Conservation (phyloP, 2,888 invertebrate genomes). For the Ceriagrion tenellum region DNA sequence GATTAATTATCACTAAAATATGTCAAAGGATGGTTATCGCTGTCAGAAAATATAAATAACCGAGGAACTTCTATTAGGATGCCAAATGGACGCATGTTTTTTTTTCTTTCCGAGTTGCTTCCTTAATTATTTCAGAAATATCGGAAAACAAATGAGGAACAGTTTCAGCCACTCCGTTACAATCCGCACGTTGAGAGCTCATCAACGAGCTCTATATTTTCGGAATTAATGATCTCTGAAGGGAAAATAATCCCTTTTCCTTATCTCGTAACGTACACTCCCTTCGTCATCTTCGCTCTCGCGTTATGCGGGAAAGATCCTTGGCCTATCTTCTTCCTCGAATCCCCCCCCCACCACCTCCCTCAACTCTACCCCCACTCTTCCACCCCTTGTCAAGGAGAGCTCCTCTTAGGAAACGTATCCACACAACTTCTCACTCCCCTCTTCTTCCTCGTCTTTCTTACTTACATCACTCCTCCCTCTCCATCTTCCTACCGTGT, state of each 20-base stretch:
- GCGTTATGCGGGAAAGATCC: not conserved
- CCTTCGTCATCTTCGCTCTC: slow-evolving; percentile 41
- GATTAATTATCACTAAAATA: not conserved
- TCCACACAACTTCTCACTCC: not conserved
- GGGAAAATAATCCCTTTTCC: slow-evolving; percentile 48
- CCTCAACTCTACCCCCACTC: not conserved
- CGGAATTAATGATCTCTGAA: slow-evolving; percentile 46
- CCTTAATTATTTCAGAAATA: slow-evolving; percentile 43
- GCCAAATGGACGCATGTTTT: not conserved
- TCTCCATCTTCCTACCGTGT: not conserved
- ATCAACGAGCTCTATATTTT: slow-evolving; percentile 42
- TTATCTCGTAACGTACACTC: slow-evolving; percentile 47
- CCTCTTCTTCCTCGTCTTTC: not conserved
- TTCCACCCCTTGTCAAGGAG: not conserved
- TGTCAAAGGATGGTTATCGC: not conserved
- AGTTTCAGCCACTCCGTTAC: not conserved
- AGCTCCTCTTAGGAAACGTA: not conserved
- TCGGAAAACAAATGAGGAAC: slow-evolving; percentile 27
- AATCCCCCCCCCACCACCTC: not conserved
- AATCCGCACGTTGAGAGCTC: slow-evolving; percentile 35
- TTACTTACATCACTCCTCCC: not conserved
- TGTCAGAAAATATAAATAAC: not conserved
- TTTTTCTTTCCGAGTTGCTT: not conserved
- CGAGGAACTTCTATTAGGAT: not conserved
- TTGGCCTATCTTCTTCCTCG: not conserved